phyloP scores from a whole-genome alignment of 2,113 vertebrate genomes.

The Trogon melanurus region DNA sequence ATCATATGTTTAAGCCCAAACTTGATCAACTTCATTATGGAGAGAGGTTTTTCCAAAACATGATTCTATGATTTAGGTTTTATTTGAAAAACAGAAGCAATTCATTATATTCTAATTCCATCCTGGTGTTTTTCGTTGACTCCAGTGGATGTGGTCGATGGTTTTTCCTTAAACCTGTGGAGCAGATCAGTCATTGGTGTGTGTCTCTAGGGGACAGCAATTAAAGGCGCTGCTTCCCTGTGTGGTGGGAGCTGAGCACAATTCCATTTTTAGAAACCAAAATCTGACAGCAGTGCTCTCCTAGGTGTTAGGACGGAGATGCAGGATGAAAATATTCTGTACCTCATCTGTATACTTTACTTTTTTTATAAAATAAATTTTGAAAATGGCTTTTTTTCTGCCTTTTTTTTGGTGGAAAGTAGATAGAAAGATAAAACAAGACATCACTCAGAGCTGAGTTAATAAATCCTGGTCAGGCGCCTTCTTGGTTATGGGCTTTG shows the following conservation, averaged over 20 bases:
- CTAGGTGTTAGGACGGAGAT: neutral
- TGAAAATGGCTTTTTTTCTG: neutral
- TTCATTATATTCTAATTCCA: neutral
- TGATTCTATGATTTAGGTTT: neutral
- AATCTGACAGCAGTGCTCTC: neutral
- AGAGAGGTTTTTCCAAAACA: neutral
- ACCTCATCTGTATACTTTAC: neutral
- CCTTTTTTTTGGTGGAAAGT: neutral
- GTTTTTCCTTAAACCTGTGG: neutral
- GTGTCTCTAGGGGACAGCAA: neutral
- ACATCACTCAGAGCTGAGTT: neutral
- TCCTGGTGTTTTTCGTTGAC: neutral
- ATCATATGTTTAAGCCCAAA: neutral
- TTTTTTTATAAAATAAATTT: neutral
- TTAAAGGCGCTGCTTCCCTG: neutral
- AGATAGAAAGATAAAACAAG: neutral
- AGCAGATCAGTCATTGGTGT: neutral
- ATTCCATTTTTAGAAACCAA: neutral
- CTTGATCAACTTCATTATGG: neutral
- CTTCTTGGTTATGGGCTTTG: neutral
- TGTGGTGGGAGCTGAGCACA: neutral
- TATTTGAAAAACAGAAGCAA: neutral
- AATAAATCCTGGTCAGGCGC: neutral
- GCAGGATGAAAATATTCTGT: neutral
- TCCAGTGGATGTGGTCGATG: neutral